Evolutionary conservation across 2,797 vertebrate genomes (phyloP), one percentile per base, ranked within the genome.

Genomic region (Hemitrygon akajei): DNA sequence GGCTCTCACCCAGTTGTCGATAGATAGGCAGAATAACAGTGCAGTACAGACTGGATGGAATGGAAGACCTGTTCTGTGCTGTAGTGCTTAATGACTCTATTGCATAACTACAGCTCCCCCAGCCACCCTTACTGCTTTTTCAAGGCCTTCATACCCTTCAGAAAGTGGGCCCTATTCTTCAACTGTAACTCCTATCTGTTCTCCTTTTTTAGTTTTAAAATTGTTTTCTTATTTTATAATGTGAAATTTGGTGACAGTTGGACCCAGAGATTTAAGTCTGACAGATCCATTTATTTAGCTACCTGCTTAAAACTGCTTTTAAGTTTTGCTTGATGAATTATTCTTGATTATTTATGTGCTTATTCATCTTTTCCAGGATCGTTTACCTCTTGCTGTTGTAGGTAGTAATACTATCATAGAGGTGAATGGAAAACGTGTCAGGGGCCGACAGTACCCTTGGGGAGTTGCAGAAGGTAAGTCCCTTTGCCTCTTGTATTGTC

Each of bases 341-440:
- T 79, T 79, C 34, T 79, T 79, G n/a, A 34, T 37, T 79, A 60
- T 16, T 37, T 71, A 58, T 75, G 40, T 58, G 40, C 25, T 93
- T 47, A 47, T 47, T 47, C 11, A 92, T 73, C 25, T 95, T 94
- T 97, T 96, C 20, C 94, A 99, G 98, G 98, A 99, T 96, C 98
- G 98, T 97, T 97, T 99, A 96, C 98, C 99, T 80, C 97, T 99
- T 96, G 99, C 99, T 95, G 98, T 99, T 93, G 98, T 99, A 91
- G 99, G 98, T 95, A 99, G 98, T 96, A 99, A 99, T 97, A 99
- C 98, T 93, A 98, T 98, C 97, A 99, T 99, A 37, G 98, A 99
- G 97, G 98, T 98, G 95, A 98, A 98, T 80, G 96, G 98, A 95
- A 99, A 99, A 96, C 97, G 98, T 95, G 97, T 98, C 95, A 96